phyloP scores from a whole-genome alignment of 2,797 vertebrate genomes.

The Micropoecilia bifurca region DNA sequence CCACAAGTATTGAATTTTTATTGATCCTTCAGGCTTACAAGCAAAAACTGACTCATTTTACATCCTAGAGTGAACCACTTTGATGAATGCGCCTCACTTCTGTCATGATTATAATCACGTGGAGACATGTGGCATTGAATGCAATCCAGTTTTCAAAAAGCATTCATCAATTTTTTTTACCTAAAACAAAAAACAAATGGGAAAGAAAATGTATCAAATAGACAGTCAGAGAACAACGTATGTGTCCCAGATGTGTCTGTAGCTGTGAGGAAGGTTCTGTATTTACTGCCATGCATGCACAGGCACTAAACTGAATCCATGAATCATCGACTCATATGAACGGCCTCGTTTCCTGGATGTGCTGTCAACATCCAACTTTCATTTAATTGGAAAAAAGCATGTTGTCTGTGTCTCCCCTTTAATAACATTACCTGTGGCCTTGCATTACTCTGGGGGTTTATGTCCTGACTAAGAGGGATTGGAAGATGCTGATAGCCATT shows the following conservation, averaged over 20 bases:
- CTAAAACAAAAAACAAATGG: conserved; percentile 15
- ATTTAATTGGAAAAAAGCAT: conserved; percentile 24
- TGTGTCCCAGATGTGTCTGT: conserved; percentile 1
- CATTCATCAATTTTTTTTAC: neutral
- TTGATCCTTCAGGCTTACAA: neutral
- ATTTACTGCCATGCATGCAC: neutral
- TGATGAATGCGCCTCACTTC: conserved; percentile 1
- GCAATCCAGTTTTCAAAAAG: conserved; percentile 1
- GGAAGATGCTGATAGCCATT: conserved; percentile 41
- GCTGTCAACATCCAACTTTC: neutral
- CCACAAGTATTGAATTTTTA: neutral
- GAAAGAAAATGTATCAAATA: neutral
- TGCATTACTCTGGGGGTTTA: conserved; percentile 51
- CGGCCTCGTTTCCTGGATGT: neutral
- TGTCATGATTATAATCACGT: neutral
- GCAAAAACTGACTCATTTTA: neutral
- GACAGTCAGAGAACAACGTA: neutral
- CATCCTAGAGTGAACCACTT: neutral
- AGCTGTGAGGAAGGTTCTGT: neutral
- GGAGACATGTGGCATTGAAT: conserved; percentile 10
- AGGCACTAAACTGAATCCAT: neutral
- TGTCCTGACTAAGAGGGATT: conserved; percentile 47
- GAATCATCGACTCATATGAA: neutral
- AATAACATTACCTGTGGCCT: conserved; percentile 40
- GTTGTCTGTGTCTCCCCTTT: conserved; percentile 17